These are phyloP conservation scores for Catharus bicknelli DNA, from an alignment of 2,113 vertebrate genomes.

Conservation along the genomic window DNA sequence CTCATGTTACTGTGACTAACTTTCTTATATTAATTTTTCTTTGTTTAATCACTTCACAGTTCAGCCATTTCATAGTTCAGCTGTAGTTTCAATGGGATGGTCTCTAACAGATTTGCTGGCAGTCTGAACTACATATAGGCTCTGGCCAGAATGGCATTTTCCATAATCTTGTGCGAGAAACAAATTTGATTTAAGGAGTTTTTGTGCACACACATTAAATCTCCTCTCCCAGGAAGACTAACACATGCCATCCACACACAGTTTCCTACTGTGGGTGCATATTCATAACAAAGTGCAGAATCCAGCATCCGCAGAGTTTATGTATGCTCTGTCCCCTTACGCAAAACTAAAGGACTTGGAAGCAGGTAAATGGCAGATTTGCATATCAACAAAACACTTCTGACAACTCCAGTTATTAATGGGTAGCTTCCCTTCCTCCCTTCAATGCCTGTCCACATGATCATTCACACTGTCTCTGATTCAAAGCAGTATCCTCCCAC, in stretches of 20 bases:
- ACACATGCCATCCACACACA: background rate
- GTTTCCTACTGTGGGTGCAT: background rate
- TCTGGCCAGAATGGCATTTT: background rate
- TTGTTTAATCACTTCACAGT: conserved; percentile 22
- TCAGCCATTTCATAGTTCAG: background rate
- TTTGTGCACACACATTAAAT: background rate
- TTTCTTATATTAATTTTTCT: conserved; percentile 2
- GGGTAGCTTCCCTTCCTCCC: background rate
- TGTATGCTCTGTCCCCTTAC: background rate
- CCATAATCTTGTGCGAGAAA: background rate
- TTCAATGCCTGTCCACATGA: conserved; percentile 13
- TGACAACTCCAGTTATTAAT: conserved; percentile 3
- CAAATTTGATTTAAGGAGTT: background rate
- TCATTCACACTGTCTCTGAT: conserved; percentile 2
- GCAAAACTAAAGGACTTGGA: background rate
- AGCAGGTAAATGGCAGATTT: background rate
- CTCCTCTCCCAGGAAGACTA: background rate
- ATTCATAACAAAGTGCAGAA: background rate
- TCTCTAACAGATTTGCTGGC: background rate
- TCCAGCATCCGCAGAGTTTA: background rate
- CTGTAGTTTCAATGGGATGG: conserved; percentile 1
- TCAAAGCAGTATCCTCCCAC: conserved; percentile 14
- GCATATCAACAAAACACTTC: background rate
- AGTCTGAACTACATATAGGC: background rate
- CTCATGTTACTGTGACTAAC: background rate